Conservation (phyloP, 1,140 invertebrate species). For the Achatina immaculata region DNA sequence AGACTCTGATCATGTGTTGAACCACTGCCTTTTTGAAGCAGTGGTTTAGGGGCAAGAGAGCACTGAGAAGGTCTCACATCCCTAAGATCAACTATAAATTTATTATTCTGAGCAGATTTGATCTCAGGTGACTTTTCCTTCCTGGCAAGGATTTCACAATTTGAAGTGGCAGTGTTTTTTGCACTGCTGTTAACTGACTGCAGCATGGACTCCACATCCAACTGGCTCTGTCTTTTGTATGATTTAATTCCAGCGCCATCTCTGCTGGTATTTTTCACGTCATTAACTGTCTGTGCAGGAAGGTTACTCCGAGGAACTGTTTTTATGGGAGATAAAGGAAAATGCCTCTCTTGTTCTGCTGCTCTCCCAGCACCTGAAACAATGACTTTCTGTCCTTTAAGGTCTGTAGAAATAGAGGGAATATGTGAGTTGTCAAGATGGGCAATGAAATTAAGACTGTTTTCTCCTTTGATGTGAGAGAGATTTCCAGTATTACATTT, state of each 20-base stretch:
- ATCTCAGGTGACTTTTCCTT: not conserved
- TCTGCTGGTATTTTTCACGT: not conserved
- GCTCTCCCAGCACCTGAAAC: too few species aligned
- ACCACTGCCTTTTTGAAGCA: not conserved
- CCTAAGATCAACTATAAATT: too few species aligned
- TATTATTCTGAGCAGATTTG: not conserved
- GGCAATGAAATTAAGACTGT: too few species aligned
- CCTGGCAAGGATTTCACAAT: not conserved
- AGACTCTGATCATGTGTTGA: not conserved
- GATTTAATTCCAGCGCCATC: not conserved
- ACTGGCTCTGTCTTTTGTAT: not conserved
- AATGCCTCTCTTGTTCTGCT: too few species aligned
- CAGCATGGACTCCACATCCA: not conserved
- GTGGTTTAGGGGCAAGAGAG: not conserved
- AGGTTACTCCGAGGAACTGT: too few species aligned
- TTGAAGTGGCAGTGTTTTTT: not conserved
- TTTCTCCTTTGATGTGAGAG: too few species aligned
- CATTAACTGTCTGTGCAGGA: too few species aligned
- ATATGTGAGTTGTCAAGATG: too few species aligned
- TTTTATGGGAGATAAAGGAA: too few species aligned
- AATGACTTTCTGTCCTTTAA: too few species aligned
- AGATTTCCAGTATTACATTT: not conserved
- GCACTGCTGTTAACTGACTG: not conserved
- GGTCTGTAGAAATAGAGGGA: too few species aligned
- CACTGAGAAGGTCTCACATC: too few species aligned